Conservation (phyloP, 2,888 invertebrate species). For the Micropterix aruncella region DNA sequence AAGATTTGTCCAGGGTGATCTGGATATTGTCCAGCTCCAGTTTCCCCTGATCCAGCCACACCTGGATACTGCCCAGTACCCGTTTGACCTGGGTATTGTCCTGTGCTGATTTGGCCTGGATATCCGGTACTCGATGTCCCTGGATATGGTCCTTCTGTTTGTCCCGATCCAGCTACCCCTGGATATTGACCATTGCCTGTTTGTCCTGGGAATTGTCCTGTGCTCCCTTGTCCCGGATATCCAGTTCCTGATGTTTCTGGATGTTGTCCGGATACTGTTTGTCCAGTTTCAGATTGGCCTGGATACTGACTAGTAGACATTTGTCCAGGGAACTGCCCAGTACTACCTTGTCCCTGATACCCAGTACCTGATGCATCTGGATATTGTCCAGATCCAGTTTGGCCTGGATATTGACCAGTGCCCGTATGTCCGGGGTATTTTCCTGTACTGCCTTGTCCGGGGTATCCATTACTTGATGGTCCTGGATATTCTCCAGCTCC, state of each 20-base stretch:
- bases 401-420: neutral
- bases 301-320: neutral
- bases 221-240: conserved; percentile 1
- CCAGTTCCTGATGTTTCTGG: neutral
- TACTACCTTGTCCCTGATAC: neutral
- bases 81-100: conserved; percentile 1
- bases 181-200: neutral
- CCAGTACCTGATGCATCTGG: neutral
- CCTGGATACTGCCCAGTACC: conserved; percentile 6
- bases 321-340: no score
- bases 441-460: neutral
- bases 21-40: conserved; percentile 3
- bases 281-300: neutral
- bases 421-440: neutral
- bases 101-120: neutral
- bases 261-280: neutral
- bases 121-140: neutral
- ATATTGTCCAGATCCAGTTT: neutral
- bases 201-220: neutral
- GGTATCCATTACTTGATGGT: neutral
- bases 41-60: conserved; percentile 4
- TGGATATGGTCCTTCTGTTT: neutral
- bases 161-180: neutral
- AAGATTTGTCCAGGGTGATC: neutral
- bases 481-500: neutral